Evolutionary conservation across 2,797 vertebrate species (phyloP), one percentile per base, ranked within the genome.

Genomic region (Sebastolobus alascanus): DNA sequence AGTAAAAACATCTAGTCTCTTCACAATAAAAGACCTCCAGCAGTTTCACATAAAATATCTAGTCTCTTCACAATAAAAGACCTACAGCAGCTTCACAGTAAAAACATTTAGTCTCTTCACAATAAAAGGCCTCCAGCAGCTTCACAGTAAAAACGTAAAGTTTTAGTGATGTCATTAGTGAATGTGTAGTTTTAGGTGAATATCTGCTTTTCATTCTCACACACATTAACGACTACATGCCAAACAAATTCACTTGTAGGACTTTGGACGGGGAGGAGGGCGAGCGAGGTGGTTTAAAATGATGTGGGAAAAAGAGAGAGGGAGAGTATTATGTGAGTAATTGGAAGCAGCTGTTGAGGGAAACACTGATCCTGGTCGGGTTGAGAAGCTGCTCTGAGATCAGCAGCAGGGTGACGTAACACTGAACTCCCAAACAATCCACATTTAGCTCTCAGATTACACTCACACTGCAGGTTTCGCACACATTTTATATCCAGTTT

Each of bases 321-420:
- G 63, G 80, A 38, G 80, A 66, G 79, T 2, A 74, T 82, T 80
- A 77, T 77, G 80, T 40, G 84, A 80, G 77, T 90, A 92, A 95
- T 88, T 90, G 91, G 90, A 90, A 87, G 85, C 92, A 94, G 92
- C 88, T 93, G 93, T 61, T 33, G 83, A 60, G 72, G 75, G 76
- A 82, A 84, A 79, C 46, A 46, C 33, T 59, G 68, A 73, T 84
- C 18, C 78, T 56, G 64, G 52, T 78, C 29, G 66, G 16, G 46
- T 40, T 81, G 82, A 63, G 80, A 67, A 55, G 73, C 67, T 71
- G 65, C 27, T 75, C 80, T 78, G 68, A 79, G 71, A 83, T 16
- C 83, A 63, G 52, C 59, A n/a, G 5, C 68, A 16, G 40, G 33
- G 11, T 86, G 83, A 92, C 75, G 67, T 33, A 68, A 79, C 70